Evolutionary conservation across 2,888 invertebrate genomes (phyloP), one percentile per base, ranked within the genome.

Genomic region (Steinernema carpocapsae): DNA sequence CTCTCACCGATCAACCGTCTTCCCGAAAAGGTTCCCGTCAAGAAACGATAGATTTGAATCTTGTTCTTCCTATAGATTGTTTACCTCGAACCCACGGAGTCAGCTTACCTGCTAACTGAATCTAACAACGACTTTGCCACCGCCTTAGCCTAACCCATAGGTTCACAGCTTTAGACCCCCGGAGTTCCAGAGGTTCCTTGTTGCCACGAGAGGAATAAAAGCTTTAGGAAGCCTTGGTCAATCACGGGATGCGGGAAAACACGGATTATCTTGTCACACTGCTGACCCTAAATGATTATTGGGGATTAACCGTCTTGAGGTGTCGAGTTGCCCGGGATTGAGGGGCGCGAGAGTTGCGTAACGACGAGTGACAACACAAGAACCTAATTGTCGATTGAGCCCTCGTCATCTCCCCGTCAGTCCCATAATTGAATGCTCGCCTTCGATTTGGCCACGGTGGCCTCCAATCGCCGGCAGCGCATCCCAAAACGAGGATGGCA

Each of bases 181-280:
- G 37, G 37, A 37, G 37, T 37, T 19, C 22, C 24, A 4, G 52
- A 52, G 52, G 52, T 37, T 10, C 37, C 37, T 3, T 6, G 22
- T 4, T 24, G 52, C 22, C 22, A 2, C 24, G 22, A 12, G 24
- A 22, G 22, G 12, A 52, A 52, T 52, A 52, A 52, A 52, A 7
- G 24, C 24, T 52, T 22, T 52, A 52, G 52, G 52, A 22, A 7
- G 48, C 14, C 17, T 48, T 37, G 37, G 37, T 37, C 10, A 10
- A 37, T 37, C 10, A 37, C 37, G 32, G 26, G 64, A 64, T 64
- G 64, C 64, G 64, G 64, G 64, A 64, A 64, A 64, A 64, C 64
- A 64, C 17, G 64, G 64, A 64, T 64, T 64, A 64, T 64, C 64
- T 64, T 29, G 64, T 64, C 64, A 64, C 64, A 64, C 64, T 64